phyloP scores from a whole-genome alignment of 1,140 invertebrate genomes.

The Kradibia gibbosae region DNA sequence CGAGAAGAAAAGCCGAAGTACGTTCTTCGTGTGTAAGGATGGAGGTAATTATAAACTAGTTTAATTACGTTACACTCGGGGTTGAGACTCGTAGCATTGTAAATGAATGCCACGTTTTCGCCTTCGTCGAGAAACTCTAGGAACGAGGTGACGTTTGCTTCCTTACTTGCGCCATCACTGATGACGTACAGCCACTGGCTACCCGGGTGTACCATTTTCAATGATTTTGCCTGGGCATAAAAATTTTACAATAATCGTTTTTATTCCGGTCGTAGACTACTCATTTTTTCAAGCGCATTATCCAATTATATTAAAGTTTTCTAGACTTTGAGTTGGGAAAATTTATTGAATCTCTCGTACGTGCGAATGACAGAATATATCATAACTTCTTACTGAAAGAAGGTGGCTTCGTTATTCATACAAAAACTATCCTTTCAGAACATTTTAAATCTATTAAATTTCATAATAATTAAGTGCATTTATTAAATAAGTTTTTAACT shows the following conservation, averaged over 20 bases:
- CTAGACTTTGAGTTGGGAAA: background rate
- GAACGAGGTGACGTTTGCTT: slow-evolving; percentile 72
- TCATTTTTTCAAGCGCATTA: background rate
- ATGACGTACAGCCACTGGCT: slow-evolving; percentile 87
- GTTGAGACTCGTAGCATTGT: slow-evolving; percentile 77
- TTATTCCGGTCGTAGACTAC: background rate
- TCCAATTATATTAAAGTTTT: background rate
- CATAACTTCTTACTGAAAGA: background rate
- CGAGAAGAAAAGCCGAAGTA: background rate
- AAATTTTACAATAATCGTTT: background rate
- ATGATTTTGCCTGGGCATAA: slow-evolving; percentile 74
- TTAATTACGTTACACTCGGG: slow-evolving; percentile 73
- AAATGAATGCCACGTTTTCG: slow-evolving; percentile 86
- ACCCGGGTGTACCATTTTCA: slow-evolving; percentile 78
- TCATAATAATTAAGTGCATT: too few relatives aligned
- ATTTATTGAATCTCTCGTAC: background rate
- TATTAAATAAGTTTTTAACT: too few relatives aligned
- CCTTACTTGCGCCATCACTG: slow-evolving; percentile 74
- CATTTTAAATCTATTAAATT: too few relatives aligned
- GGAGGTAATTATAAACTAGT: background rate
- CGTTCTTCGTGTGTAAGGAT: background rate
- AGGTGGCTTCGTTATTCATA: too few relatives aligned
- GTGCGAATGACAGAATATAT: background rate
- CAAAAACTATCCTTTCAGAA: too few relatives aligned
- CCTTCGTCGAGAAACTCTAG: slow-evolving; percentile 80